Percentiles rank a stretch among this genome's conserved stretches.
phyloP scores from a whole-genome alignment of 2,113 vertebrate genomes.

The Glaucomys volans region DNA sequence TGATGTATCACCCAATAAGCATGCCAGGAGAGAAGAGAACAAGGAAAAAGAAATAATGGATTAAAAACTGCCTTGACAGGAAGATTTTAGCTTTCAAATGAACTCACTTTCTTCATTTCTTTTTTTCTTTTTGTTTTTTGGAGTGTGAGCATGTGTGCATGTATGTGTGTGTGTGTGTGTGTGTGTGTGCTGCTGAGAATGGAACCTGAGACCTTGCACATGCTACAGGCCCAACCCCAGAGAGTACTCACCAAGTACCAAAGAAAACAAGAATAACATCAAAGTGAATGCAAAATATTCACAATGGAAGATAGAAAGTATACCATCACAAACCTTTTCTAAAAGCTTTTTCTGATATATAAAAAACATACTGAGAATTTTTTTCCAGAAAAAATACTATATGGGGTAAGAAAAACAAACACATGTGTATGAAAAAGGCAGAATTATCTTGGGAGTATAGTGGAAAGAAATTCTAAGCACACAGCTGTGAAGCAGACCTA shows the following conservation, averaged over 20 bases:
- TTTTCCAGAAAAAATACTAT: constrained; percentile 47
- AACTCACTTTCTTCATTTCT: neutral
- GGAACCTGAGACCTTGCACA: neutral
- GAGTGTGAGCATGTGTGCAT: too few relatives aligned
- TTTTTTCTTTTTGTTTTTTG: too few relatives aligned
- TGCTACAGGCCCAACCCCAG: neutral
- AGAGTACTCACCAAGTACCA: neutral
- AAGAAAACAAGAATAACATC: neutral
- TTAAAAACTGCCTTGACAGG: neutral
- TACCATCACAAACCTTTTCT: neutral
- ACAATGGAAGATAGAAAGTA: neutral
- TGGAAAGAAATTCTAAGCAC: neutral
- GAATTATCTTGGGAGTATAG: neutral
- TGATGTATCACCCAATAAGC: neutral
- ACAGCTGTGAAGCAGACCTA: neutral
- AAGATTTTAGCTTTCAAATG: neutral
- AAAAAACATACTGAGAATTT: constrained; percentile 49
- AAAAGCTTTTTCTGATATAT: neutral
- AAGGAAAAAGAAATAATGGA: neutral
- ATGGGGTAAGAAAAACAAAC: neutral
- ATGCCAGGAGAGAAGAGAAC: neutral
- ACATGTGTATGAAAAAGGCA: neutral
- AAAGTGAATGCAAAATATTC: neutral
- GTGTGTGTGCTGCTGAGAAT: neutral
- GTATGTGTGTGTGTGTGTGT: too few relatives aligned